phyloP scores from a whole-genome alignment of 2,888 invertebrate genomes.

The Adela reaumurella region DNA sequence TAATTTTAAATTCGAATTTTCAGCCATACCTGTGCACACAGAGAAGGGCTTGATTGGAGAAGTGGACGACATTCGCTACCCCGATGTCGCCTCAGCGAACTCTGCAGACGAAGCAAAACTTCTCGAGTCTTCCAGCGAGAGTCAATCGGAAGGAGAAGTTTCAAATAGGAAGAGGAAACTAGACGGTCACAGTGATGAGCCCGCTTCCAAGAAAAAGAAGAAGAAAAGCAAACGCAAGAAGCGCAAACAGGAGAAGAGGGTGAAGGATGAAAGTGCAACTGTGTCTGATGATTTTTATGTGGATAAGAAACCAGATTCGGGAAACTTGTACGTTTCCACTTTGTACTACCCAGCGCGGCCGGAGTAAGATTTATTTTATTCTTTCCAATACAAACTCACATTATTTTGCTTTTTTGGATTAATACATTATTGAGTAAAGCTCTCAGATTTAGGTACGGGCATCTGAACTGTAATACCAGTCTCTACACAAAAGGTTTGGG shows the following conservation, averaged over 20 bases:
- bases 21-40: background rate
- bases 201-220: constrained; percentile 8
- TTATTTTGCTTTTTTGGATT: background rate
- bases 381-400: background rate
- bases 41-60: background rate
- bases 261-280: constrained; percentile 9
- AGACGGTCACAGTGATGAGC: constrained; percentile 5
- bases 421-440: background rate
- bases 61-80: background rate
- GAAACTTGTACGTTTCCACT: constrained; percentile 57
- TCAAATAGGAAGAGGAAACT: constrained; percentile 1
- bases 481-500: too few species aligned
- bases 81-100: background rate
- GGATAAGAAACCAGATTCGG: constrained; percentile 54
- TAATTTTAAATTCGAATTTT: too few species aligned
- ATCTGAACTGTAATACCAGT: too few species aligned
- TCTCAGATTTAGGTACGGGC: background rate
- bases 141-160: background rate
- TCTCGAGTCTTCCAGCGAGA: background rate
- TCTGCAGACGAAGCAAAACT: background rate
- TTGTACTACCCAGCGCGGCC: constrained; percentile 64
- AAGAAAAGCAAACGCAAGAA: constrained; percentile 18
- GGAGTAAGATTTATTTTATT: constrained; percentile 30
- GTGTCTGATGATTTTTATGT: constrained; percentile 47
- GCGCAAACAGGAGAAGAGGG: constrained; percentile 16